Base-by-base conservation (phyloP, 1,140 invertebrate genomes). In the Formica selysi region DNA sequence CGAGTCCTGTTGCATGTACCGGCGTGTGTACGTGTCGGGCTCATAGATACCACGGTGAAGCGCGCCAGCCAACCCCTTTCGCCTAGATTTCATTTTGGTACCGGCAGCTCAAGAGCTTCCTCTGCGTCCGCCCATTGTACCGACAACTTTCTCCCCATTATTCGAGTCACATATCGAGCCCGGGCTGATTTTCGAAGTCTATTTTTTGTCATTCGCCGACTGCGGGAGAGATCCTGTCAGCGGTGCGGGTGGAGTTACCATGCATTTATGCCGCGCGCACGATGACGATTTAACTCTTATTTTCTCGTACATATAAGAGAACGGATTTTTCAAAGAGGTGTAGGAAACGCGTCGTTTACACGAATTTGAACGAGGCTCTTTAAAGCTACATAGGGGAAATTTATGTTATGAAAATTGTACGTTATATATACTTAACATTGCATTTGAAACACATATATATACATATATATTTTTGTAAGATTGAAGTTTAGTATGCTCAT, bases 21-120 rank as follows among this genome's bases (percentile, higher is more conserved):
- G 79, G 90, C 87, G 67, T 78, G 61, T 90, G 86, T 86, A 88
- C 79, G 76, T 41, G 67, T 48, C 51, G 73, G 32, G 38, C 79
- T 73, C 68, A 83, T 70, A 83, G 68, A 83, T 61, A 83, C 54
- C 57, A 38, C 79, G 87, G 74, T 79, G 71, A 86, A 76, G 88
- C 64, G 51, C 76, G 83, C 87, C 73, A 19, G 38, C 87, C 78
- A 80, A 85, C 85, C 92, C 89, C 87, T 91, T 92, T 89, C 89
- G 87, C 76, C 87, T 87, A 89, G 89, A 92, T 91, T 91, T 89
- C 87, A 81, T 92, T 92, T 93, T 86, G 73, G 87, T 86, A 62
- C 85, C 44, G 73, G 64, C 48, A 65, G 80, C 76, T 87, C 88
- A 85, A 87, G 86, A 86, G 80, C 86, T 85, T 90, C 91, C 89